Evolutionary conservation across 1,140 invertebrate species (phyloP).

Genomic region (Yoshiicerus persimilis): DNA sequence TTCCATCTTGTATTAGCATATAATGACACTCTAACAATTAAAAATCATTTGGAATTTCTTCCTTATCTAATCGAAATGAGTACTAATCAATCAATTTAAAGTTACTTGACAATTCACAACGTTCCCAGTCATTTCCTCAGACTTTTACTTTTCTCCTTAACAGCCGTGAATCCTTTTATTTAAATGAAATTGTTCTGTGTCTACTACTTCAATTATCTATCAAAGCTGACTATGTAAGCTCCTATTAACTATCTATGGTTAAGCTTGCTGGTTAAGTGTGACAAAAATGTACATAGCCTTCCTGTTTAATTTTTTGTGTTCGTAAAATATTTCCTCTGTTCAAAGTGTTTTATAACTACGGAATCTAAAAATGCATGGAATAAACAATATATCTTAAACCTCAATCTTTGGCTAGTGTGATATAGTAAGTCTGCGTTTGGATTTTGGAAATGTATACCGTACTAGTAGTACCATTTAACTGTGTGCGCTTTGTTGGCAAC

Average conservation of each 20-base stretch:
- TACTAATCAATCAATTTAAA: slow-evolving; percentile 16
- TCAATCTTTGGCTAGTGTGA: too few species aligned
- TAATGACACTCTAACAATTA: too few species aligned
- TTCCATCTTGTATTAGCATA: too few species aligned
- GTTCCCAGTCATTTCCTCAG: neutral
- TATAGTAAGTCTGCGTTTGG: too few species aligned
- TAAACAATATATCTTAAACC: too few species aligned
- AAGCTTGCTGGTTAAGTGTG: neutral
- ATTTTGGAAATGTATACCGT: too few species aligned
- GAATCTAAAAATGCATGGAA: too few species aligned
- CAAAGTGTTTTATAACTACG: neutral
- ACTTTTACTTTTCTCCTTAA: neutral
- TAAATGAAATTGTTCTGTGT: neutral
- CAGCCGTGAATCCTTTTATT: neutral
- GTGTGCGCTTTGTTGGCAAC: neutral
- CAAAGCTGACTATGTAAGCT: too few species aligned
- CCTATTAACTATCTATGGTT: neutral
- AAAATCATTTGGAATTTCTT: neutral
- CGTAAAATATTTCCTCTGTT: neutral
- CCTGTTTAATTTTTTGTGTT: neutral
- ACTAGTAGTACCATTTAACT: too few species aligned
- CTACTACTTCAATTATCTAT: too few species aligned
- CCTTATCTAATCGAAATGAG: neutral
- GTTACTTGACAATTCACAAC: neutral
- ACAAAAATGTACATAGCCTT: neutral